A percentile compares a stretch with the other conserved stretches of the same genome.
Conservation (phyloP, 2,113 vertebrate genomes). For the Paracanthobrama guichenoti region DNA sequence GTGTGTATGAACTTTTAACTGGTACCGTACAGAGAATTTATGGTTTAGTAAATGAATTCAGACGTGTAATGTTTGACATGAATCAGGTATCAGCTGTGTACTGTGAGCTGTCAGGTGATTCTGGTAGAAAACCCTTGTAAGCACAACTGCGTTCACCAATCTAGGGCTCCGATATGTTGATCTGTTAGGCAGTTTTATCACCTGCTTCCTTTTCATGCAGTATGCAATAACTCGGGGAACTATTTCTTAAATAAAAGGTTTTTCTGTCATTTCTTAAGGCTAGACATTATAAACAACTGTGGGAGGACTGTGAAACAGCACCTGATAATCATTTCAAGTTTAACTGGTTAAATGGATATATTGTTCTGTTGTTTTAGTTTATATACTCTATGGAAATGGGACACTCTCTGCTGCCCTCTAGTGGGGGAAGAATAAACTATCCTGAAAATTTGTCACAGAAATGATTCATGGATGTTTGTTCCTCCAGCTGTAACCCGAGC, state of each 20-base stretch:
- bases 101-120: background rate
- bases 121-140: background rate
- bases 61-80: background rate
- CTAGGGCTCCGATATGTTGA: background rate
- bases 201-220: constrained; percentile 10
- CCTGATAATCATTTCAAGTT: background rate
- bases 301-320: background rate
- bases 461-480: background rate
- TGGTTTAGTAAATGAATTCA: background rate
- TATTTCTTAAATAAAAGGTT: background rate
- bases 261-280: background rate
- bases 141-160: background rate
- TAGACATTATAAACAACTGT: background rate
- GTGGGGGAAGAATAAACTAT: background rate
- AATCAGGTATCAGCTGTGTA: background rate
- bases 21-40: background rate
- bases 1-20: background rate
- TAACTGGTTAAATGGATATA: background rate
- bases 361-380: background rate
- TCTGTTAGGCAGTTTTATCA: background rate
- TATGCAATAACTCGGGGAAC: background rate
- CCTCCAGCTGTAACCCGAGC: background rate
- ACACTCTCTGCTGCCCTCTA: constrained; percentile 18
- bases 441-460: background rate
- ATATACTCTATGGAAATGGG: background rate